Evolutionary conservation across 2,888 invertebrate species (phyloP).

Genomic region (Eristalis tenax): DNA sequence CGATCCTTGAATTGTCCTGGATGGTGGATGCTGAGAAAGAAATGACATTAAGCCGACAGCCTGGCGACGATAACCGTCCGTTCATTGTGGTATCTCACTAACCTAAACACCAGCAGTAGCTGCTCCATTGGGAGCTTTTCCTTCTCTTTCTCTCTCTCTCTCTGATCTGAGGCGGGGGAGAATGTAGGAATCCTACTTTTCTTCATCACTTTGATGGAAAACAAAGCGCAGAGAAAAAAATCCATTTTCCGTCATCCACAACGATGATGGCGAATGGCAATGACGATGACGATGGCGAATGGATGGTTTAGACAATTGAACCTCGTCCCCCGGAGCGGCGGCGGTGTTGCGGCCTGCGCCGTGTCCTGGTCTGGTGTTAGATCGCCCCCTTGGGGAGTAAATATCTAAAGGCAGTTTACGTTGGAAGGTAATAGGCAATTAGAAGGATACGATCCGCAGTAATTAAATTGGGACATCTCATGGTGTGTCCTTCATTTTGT

Average conservation of each 20-base stretch:
- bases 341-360: not conserved
- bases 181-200: constrained; percentile 27
- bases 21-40: constrained; percentile 6
- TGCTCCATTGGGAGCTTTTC: constrained; percentile 43
- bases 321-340: not conserved
- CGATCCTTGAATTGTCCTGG: not conserved
- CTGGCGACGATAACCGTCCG: constrained; percentile 60
- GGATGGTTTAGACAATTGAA: constrained; percentile 43
- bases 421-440: constrained; percentile 79
- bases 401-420: constrained; percentile 71
- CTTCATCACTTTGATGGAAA: constrained; percentile 65
- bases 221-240: constrained; percentile 39
- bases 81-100: constrained; percentile 28
- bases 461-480: constrained; percentile 79
- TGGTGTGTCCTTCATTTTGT: constrained; percentile 74
- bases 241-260: constrained; percentile 55
- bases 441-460: constrained; percentile 80
- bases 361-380: constrained; percentile 32
- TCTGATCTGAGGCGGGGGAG: not conserved
- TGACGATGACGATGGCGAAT: not conserved
- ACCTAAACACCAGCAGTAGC: constrained; percentile 28
- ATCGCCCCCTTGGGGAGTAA: constrained; percentile 66
- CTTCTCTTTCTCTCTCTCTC: not conserved
- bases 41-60: constrained; percentile 57
- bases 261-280: constrained; percentile 5